phyloP scores from a whole-genome alignment of 2,797 vertebrate species.

The Callimico goeldii region DNA sequence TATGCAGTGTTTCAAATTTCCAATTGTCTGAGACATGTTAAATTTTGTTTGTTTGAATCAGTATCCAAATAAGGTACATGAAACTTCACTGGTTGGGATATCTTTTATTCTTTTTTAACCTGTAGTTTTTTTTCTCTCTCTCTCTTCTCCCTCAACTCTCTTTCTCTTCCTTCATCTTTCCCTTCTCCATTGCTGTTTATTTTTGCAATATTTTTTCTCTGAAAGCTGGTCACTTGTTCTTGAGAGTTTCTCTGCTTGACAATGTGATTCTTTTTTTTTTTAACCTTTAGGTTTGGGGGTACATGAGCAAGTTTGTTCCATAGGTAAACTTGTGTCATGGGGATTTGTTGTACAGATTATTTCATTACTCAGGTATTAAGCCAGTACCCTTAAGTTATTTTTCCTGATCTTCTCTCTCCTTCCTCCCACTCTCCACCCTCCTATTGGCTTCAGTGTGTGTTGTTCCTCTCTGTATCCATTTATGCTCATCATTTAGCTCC shows the following conservation, averaged over 20 bases:
- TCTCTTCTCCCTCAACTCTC: not conserved
- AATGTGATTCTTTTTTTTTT: not conserved
- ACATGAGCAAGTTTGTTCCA: too few relatives aligned
- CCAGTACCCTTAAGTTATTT: not conserved
- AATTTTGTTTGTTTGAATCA: not conserved
- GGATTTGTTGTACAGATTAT: not conserved
- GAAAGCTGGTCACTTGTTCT: not conserved
- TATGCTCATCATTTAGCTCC: not conserved
- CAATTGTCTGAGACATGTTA: not conserved
- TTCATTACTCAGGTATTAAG: not conserved
- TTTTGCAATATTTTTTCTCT: not conserved
- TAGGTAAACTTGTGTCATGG: not conserved
- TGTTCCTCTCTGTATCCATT: not conserved
- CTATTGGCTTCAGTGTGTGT: not conserved
- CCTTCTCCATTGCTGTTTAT: too few relatives aligned
- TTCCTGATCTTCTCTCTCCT: not conserved
- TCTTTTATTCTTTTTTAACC: not conserved
- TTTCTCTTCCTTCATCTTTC: not conserved
- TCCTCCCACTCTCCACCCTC: not conserved
- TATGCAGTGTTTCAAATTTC: not conserved
- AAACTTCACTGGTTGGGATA: not conserved
- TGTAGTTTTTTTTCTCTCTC: not conserved
- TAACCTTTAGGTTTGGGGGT: too few relatives aligned
- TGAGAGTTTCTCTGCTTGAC: not conserved
- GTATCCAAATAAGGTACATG: not conserved